Percentiles rank a stretch among this genome's conserved stretches.
These are phyloP conservation scores for Rhineura floridana DNA, from an alignment of 2,113 vertebrate genomes.

Conservation along the genomic window DNA sequence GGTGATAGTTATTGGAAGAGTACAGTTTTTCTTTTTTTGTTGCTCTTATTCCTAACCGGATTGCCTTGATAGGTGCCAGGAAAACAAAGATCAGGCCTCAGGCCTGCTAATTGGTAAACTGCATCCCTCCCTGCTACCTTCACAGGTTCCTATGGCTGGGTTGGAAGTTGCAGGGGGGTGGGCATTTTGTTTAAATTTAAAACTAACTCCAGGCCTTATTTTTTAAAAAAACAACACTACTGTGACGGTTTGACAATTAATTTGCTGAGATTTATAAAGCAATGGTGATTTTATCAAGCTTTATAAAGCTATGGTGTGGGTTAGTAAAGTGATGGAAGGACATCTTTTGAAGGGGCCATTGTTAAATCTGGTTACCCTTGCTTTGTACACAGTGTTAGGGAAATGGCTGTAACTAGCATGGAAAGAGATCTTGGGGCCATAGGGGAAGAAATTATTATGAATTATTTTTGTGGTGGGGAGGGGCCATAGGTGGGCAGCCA, in stretches of 20 bases:
- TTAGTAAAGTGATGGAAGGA: too few species aligned
- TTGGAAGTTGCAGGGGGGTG: not conserved
- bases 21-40: too few species aligned
- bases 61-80: too few species aligned
- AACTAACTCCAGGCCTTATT: not conserved
- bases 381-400: not conserved
- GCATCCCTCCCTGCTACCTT: not conserved
- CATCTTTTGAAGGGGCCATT: not conserved
- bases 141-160: not conserved
- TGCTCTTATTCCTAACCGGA: too few species aligned
- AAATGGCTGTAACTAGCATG: not conserved
- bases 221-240: not conserved
- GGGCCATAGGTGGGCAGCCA: not conserved
- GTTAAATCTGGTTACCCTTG: not conserved
- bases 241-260: not conserved
- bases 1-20: too few species aligned
- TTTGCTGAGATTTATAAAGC: not conserved
- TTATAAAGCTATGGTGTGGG: too few species aligned
- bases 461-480: not conserved
- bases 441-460: not conserved
- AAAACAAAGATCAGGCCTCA: not conserved
- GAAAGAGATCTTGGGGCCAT: not conserved
- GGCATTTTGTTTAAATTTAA: not conserved
- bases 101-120: too few species aligned
- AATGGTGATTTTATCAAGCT: not conserved